Base-by-base conservation (phyloP, 2,797 vertebrate genomes). In the Chaetophractus vellerosus region DNA sequence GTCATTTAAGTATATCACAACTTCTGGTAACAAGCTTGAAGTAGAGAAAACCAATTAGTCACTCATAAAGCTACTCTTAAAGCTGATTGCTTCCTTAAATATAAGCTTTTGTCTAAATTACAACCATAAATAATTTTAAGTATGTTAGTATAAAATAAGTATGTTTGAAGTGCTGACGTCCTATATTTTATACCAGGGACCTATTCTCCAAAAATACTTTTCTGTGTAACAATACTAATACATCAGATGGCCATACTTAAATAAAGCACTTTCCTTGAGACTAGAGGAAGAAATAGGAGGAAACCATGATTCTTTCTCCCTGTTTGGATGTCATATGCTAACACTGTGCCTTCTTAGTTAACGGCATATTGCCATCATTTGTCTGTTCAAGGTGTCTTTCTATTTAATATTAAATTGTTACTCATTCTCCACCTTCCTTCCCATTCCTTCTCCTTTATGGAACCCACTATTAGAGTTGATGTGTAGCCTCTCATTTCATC, bases 1-100 rank as follows among this genome's bases (percentile, higher is more conserved):
- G n/a, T 16, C 87, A 24, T 26, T 55, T 69, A 86, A 59, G 28
- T 21, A 23, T 36, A 45, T 78, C 41, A 75, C 16, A 41, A 82
- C 26, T 76, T 95, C 48, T 28, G 33, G 41, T 38, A 76, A 76
- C 31, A 41, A 66, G 9, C 36, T 81, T 63, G 28, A 95, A 10
- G 6, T 52, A 38, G 4, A 88, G 61, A 75, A 93, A 91, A 74
- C 36, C 57, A 55, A 57, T 59, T 31, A 78, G 16, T 19, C 87
- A 23, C 90, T 83, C 23, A 6, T 61, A 84, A 63, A 82, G 6
- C 45, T 41, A 33, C 71, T 81, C 45, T 78, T 81, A 89, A 94
- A 78, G 23, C 57, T 89, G 87, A 18, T 80, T 90, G n/a, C 52
- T 71, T 93, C 50, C 64, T 93, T 88, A 76, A 91, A 10, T 82